Percentiles rank a stretch among this genome's conserved stretches.
phyloP scores from a whole-genome alignment of 2,888 invertebrate species.

The Pyrgus malvae region DNA sequence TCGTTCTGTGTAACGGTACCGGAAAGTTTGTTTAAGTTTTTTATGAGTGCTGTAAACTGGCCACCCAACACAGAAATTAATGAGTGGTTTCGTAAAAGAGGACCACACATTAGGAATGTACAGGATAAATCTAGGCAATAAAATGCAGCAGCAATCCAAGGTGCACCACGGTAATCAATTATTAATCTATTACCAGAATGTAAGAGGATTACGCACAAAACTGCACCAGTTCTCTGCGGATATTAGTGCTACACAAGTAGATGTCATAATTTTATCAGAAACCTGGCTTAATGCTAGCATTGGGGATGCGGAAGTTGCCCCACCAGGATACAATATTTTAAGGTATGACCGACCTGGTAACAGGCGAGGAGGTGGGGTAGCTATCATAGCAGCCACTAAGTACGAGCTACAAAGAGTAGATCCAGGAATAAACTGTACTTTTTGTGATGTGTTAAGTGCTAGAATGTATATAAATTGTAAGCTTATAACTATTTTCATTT shows the following conservation, averaged over 20 bases:
- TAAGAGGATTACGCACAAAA: background rate
- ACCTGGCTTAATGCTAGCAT: constrained; percentile 3
- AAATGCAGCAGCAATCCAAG: background rate
- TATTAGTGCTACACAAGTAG: background rate
- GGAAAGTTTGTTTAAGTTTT: constrained; percentile 5
- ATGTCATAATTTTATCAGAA: background rate
- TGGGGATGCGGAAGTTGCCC: constrained; percentile 1
- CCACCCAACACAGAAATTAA: constrained; percentile 4
- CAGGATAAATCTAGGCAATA: background rate
- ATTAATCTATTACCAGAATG: constrained; percentile 1
- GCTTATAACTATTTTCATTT: background rate
- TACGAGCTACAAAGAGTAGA: background rate
- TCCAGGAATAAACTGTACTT: background rate
- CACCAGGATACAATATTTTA: background rate
- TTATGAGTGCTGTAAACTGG: constrained; percentile 8
- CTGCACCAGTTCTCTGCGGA: background rate
- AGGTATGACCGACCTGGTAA: background rate
- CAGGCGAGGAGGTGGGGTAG: constrained; percentile 1
- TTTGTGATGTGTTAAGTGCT: background rate
- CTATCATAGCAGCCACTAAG: background rate
- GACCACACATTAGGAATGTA: background rate
- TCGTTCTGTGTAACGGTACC: background rate
- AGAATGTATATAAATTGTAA: background rate
- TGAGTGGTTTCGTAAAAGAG: constrained; percentile 2
- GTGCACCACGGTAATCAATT: background rate